Evolutionary conservation across 35 echinoderm and acorn worm species (phyloP), one percentile per base, ranked within the genome.

Genomic region (Chiridota heheva): DNA sequence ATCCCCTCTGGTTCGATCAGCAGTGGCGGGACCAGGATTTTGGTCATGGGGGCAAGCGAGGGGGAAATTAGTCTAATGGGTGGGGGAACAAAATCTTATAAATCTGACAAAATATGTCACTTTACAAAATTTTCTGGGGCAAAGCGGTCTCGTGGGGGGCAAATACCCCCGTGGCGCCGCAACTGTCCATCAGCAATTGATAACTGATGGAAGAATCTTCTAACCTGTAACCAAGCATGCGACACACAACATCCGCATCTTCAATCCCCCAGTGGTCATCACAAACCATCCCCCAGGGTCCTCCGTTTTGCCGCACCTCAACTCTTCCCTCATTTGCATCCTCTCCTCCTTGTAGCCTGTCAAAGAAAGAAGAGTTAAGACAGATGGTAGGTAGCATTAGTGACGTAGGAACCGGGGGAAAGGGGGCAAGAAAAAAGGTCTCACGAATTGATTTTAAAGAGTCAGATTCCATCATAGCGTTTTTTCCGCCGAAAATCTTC

Each of bases 241-340:
- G 81, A 49, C 86, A 89, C 5, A 74, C 78, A 26, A 89, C 86
- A 35, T 33, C 24, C 7, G 77, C 86, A 25, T 82, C 27, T 35
- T 89, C 67, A 25, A 63, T 39, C 5, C 28, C 16, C 86, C 86
- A 89, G 37, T 62, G 10, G 44, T 82, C 77, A 29, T 73, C 78
- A 49, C 86, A 89, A 3, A 89, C 86, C 43, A 75, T 44, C 25
- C 86, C 86, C 86, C 86, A 89, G 45, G 35, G 26, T 27, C 44
- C 65, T 27, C 2, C 42, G 55, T 81, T 67, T 40, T 24, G 49
- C 17, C 76, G 58, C 41, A 88, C 63, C 45, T 88, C 86, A 13
- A 88, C 75, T 71, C 86, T 66, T 17, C 86, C 86, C 72, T 88
- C 63, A 45, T 88, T 55, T 41, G 80, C 86, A 26, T 39, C 81